Evolutionary conservation across 2,797 vertebrate genomes (phyloP).

Genomic region (Falco concolor): DNA sequence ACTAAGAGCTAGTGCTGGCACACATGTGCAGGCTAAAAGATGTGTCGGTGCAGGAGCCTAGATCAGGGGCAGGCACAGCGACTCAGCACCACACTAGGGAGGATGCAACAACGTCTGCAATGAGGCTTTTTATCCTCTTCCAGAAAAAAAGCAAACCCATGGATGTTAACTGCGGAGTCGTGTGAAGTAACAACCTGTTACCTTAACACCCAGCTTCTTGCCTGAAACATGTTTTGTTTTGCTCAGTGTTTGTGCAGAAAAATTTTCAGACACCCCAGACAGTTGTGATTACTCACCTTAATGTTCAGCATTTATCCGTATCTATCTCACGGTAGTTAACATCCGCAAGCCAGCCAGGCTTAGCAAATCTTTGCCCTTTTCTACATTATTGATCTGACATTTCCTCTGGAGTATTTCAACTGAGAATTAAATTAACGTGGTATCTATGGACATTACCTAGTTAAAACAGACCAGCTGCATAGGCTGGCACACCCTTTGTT

Average conservation of each 20-base stretch:
- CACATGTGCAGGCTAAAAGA: neutral
- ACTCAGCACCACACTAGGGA: neutral
- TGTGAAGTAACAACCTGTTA: neutral
- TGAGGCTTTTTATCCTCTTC: neutral
- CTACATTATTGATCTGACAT: constrained; percentile 51
- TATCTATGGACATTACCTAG: constrained; percentile 34
- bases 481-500: constrained; percentile 40
- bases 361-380: constrained; percentile 53
- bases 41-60: neutral
- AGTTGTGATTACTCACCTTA: constrained; percentile 46
- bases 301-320: constrained; percentile 44
- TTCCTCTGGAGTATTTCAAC: constrained; percentile 63
- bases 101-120: neutral
- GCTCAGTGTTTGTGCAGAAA: neutral
- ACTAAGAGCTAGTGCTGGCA: neutral
- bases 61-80: neutral
- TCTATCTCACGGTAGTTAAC: constrained; percentile 30
- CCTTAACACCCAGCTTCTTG: neutral
- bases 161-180: neutral
- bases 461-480: constrained; percentile 32
- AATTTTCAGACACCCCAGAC: constrained; percentile 18
- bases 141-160: neutral
- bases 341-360: neutral
- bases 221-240: neutral
- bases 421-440: constrained; percentile 45